phyloP scores from a whole-genome alignment of 2,888 invertebrate genomes.

The Macrophya alboannulata region DNA sequence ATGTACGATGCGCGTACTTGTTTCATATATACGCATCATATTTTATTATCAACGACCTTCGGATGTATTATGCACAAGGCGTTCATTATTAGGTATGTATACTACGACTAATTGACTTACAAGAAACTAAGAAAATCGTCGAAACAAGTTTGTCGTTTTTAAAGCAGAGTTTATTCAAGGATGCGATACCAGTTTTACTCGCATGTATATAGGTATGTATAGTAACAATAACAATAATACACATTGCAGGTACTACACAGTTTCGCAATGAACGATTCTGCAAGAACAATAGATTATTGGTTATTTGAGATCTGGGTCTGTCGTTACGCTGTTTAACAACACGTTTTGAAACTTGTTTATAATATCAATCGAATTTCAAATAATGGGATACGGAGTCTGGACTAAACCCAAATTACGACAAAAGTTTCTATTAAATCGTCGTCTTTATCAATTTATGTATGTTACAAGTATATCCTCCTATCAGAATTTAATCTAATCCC shows the following conservation, averaged over 20 bases:
- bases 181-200: neutral
- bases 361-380: neutral
- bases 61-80: neutral
- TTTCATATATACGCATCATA: neutral
- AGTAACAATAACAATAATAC: neutral
- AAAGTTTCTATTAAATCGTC: neutral
- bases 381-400: neutral
- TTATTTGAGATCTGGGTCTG: neutral
- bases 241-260: neutral
- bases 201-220: neutral
- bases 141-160: neutral
- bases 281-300: slow-evolving; percentile 32
- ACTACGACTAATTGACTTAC: neutral
- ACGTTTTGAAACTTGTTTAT: neutral
- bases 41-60: neutral
- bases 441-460: neutral
- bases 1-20: neutral
- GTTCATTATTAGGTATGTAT: neutral
- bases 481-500: neutral
- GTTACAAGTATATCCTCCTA: too few relatives aligned
- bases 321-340: slow-evolving; percentile 4
- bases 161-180: neutral
- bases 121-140: neutral
- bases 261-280: neutral
- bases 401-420: neutral